Evolutionary conservation across 2,113 vertebrate genomes (phyloP).

Genomic region (Strix aluco): DNA sequence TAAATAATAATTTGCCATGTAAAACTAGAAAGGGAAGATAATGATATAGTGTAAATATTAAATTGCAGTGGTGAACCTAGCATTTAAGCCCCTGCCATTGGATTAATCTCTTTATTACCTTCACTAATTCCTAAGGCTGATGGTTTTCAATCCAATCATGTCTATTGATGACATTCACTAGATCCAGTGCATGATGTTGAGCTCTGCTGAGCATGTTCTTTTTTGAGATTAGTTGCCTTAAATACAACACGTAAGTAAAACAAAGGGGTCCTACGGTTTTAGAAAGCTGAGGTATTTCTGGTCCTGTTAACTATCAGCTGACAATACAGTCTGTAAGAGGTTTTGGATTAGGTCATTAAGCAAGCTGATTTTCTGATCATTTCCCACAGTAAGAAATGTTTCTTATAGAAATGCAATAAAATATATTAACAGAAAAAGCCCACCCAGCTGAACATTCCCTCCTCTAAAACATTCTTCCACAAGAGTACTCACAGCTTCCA

Average conservation of each 20-base stretch:
- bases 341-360: neutral
- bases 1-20: neutral
- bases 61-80: neutral
- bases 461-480: neutral
- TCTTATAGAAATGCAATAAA: neutral
- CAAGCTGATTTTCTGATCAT: neutral
- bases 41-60: neutral
- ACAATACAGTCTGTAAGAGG: neutral
- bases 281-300: neutral
- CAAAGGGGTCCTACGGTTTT: neutral
- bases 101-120: neutral
- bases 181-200: neutral
- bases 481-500: neutral
- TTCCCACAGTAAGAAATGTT: neutral
- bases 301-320: neutral
- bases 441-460: neutral
- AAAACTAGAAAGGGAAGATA: neutral
- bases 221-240: neutral
- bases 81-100: neutral
- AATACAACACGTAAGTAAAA: neutral
- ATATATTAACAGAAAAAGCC: neutral
- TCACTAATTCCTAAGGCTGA: neutral
- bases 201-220: neutral
- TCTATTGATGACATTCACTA: neutral
- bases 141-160: neutral